Evolutionary conservation across 2,888 invertebrate species (phyloP).

Genomic region (Ectobius pallidus): DNA sequence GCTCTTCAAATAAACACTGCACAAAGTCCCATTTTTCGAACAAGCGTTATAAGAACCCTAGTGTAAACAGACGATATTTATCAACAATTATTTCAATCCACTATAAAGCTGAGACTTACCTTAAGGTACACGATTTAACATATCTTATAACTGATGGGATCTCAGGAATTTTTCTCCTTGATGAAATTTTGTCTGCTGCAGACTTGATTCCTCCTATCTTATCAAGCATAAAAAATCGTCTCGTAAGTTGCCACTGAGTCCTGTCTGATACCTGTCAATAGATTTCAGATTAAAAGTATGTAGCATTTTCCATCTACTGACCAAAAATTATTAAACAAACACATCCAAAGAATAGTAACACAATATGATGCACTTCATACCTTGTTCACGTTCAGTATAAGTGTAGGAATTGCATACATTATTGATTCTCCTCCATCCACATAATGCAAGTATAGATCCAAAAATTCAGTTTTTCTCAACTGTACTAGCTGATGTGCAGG

Average conservation of each 20-base stretch:
- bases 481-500: slow-evolving; percentile 53
- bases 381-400: slow-evolving; percentile 57
- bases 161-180: not conserved
- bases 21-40: too few species aligned
- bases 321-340: slow-evolving; percentile 5
- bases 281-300: too few species aligned
- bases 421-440: slow-evolving; percentile 53
- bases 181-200: slow-evolving; percentile 25
- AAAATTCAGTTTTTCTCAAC: slow-evolving; percentile 55
- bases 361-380: too few species aligned
- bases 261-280: slow-evolving; percentile 55
- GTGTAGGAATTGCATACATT: slow-evolving; percentile 63
- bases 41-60: too few species aligned
- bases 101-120: slow-evolving; percentile 29
- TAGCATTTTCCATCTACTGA: too few species aligned
- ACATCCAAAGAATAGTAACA: too few species aligned
- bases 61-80: too few species aligned
- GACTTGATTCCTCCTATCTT: slow-evolving; percentile 56
- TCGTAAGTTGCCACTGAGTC: slow-evolving; percentile 67
- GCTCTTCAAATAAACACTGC: too few species aligned
- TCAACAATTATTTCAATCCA: too few species aligned
- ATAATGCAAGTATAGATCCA: slow-evolving; percentile 61
- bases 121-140: slow-evolving; percentile 49
- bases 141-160: slow-evolving; percentile 51
- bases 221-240: slow-evolving; percentile 73